phyloP scores from a whole-genome alignment of 2,113 vertebrate genomes.

The Stegostoma tigrinum region DNA sequence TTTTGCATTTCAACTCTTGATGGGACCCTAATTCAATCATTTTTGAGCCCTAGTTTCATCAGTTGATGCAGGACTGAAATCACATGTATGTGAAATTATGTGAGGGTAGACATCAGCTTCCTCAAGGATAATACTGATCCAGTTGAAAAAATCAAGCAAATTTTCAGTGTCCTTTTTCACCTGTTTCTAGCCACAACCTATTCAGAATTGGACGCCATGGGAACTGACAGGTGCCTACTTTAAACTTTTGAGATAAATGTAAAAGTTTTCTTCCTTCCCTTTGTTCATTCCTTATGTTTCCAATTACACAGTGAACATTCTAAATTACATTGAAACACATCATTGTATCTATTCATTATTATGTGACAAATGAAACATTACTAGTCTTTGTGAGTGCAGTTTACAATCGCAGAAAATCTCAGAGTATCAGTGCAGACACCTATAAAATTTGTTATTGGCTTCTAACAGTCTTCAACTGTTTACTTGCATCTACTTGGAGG shows the following conservation, averaged over 20 bases:
- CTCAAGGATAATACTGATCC: not conserved
- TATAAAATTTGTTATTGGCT: not conserved
- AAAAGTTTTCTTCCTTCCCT: not conserved
- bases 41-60: too few relatives aligned
- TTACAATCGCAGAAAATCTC: not conserved
- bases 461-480: not conserved
- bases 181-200: not conserved
- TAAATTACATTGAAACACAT: not conserved
- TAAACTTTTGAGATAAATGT: not conserved
- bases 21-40: too few relatives aligned
- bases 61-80: not conserved
- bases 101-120: not conserved
- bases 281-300: not conserved
- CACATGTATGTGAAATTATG: not conserved
- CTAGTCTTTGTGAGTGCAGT: not conserved
- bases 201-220: not conserved
- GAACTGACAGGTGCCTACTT: not conserved
- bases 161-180: not conserved
- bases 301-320: not conserved
- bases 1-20: too few relatives aligned
- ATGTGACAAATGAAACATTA: not conserved
- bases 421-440: not conserved
- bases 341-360: not conserved
- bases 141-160: not conserved
- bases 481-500: not conserved